phyloP scores from a whole-genome alignment of 1,140 invertebrate genomes.

The Euwallacea similis region DNA sequence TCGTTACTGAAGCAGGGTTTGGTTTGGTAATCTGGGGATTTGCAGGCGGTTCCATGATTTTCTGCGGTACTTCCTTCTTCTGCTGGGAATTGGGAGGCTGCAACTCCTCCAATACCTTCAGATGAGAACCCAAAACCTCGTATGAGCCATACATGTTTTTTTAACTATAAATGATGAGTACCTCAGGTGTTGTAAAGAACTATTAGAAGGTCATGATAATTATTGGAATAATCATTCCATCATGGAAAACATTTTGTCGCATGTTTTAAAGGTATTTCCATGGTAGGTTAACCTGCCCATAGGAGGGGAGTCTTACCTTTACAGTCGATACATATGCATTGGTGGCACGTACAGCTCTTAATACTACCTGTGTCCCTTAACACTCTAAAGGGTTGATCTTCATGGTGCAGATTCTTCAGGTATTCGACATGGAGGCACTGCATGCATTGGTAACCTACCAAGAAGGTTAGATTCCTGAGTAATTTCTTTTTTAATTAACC shows the following conservation, averaged over 20 bases:
- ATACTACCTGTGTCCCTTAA: not conserved
- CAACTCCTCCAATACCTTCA: not conserved
- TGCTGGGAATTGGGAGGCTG: not conserved
- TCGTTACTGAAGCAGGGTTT: conserved; percentile 9
- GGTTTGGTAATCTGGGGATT: not conserved
- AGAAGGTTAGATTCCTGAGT: not conserved
- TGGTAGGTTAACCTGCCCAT: not conserved
- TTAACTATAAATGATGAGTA: too few species aligned
- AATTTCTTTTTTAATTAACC: too few species aligned
- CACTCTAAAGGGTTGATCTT: not conserved
- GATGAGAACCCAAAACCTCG: too few species aligned
- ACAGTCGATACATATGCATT: conserved; percentile 36
- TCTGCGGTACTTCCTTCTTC: too few species aligned
- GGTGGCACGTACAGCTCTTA: conserved; percentile 26
- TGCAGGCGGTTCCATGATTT: conserved; percentile 2
- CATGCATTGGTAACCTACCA: conserved; percentile 16
- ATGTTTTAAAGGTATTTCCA: too few species aligned
- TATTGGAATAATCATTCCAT: too few species aligned
- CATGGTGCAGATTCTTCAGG: conserved; percentile 14
- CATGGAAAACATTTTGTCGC: too few species aligned
- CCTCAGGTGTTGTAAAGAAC: too few species aligned
- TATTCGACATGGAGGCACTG: conserved; percentile 18
- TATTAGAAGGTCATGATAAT: too few species aligned
- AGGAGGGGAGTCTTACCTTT: conserved; percentile 8
- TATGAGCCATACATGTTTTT: too few species aligned